phyloP scores from a whole-genome alignment of 2,888 invertebrate species.

The Chaetogeoica ovagalla region DNA sequence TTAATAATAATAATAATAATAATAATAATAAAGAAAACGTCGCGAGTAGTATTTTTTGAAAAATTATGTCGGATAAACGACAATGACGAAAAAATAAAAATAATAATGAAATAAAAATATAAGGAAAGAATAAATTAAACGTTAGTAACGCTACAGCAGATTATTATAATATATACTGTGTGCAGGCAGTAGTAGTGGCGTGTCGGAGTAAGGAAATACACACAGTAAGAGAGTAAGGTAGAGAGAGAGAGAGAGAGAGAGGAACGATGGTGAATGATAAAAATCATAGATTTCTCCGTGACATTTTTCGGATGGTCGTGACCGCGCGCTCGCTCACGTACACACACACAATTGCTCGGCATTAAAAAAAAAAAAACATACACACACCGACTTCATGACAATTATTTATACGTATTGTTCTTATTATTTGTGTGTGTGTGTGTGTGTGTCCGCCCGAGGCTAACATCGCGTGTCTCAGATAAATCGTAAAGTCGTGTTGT shows the following conservation, averaged over 20 bases:
- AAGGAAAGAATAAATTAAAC: slow-evolving; percentile 45
- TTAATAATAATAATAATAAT: too few species aligned
- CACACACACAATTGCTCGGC: slow-evolving; percentile 34
- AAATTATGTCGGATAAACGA: slow-evolving; percentile 37
- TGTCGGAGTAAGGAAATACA: not conserved
- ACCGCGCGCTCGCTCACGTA: slow-evolving; percentile 29
- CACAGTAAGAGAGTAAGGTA: not conserved
- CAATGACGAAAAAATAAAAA: not conserved
- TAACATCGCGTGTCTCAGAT: slow-evolving; percentile 45
- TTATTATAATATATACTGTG: too few species aligned
- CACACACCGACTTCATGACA: slow-evolving; percentile 46
- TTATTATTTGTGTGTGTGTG: not conserved
- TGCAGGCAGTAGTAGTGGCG: too few species aligned
- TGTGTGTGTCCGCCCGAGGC: slow-evolving; percentile 13
- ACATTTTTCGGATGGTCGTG: slow-evolving; percentile 51
- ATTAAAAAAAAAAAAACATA: slow-evolving; percentile 1
- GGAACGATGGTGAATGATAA: slow-evolving; percentile 22
- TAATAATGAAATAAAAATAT: not conserved
- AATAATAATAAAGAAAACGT: slow-evolving; percentile 32
- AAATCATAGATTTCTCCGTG: slow-evolving; percentile 52
- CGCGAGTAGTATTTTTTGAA: slow-evolving; percentile 37
- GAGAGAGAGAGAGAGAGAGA: slow-evolving; percentile 2
- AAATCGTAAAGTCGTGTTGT: slow-evolving; percentile 51
- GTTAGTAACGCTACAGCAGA: too few species aligned
- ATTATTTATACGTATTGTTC: slow-evolving; percentile 53